phyloP scores from a whole-genome alignment of 2,888 invertebrate species.

The Bruchidius siliquastri region DNA sequence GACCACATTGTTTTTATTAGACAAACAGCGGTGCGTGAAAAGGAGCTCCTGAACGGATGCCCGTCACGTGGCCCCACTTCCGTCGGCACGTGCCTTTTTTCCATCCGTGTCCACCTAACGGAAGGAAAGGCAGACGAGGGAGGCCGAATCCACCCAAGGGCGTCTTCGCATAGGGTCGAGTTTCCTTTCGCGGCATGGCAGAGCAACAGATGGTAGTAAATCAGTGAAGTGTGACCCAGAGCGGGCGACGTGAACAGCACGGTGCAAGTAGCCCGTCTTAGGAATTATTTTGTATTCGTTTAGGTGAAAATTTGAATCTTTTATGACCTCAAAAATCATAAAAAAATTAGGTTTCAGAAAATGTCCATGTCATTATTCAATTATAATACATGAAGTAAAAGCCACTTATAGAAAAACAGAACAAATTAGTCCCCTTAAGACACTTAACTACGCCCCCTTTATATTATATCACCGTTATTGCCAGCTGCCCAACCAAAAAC shows the following conservation, averaged over 20 bases:
- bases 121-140: slow-evolving; percentile 1
- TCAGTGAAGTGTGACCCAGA: slow-evolving; percentile 6
- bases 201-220: slow-evolving; percentile 15
- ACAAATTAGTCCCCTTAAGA: too few relatives aligned
- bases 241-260: background rate
- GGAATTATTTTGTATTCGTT: too few relatives aligned
- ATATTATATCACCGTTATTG: too few relatives aligned
- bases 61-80: background rate
- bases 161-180: slow-evolving; percentile 8
- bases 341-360: too few relatives aligned
- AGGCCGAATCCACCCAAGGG: background rate
- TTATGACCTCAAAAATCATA: too few relatives aligned
- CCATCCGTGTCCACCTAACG: background rate
- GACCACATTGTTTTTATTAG: too few relatives aligned
- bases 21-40: background rate
- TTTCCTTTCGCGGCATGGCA: slow-evolving; percentile 4
- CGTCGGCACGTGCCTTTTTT: background rate
- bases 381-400: too few relatives aligned
- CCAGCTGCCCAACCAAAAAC: too few relatives aligned
- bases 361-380: too few relatives aligned
- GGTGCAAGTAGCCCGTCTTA: background rate
- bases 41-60: background rate
- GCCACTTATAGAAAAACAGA: too few relatives aligned
- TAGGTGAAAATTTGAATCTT: too few relatives aligned
- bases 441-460: too few relatives aligned